phyloP scores from a whole-genome alignment of 2,888 invertebrate genomes.

The Lymantria monacha region DNA sequence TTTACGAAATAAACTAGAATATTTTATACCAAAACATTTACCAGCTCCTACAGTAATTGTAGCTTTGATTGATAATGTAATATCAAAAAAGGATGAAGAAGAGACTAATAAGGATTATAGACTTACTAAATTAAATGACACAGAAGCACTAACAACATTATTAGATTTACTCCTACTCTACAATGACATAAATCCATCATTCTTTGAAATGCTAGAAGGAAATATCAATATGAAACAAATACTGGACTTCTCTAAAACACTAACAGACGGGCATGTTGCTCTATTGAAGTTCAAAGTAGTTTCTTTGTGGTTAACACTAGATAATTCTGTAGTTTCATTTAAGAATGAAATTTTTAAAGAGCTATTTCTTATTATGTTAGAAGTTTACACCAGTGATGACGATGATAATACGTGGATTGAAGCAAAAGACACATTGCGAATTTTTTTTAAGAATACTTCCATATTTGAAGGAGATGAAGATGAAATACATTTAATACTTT shows the following conservation, averaged over 20 bases:
- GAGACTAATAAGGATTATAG: slow-evolving; percentile 54
- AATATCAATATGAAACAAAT: slow-evolving; percentile 68
- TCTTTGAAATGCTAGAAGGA: slow-evolving; percentile 72
- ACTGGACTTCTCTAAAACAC: slow-evolving; percentile 55
- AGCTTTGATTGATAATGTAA: slow-evolving; percentile 55
- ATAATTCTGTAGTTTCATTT: slow-evolving; percentile 77
- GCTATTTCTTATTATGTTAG: slow-evolving; percentile 80
- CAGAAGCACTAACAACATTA: slow-evolving; percentile 58
- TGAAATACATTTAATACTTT: slow-evolving; percentile 87
- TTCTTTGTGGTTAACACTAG: slow-evolving; percentile 68
- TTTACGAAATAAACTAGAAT: slow-evolving; percentile 62
- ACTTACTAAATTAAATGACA: slow-evolving; percentile 52
- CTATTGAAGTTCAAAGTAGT: slow-evolving; percentile 73
- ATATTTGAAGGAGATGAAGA: slow-evolving; percentile 84
- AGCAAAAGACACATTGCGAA: slow-evolving; percentile 78
- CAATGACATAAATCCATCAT: slow-evolving; percentile 66
- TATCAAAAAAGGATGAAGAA: slow-evolving; percentile 33
- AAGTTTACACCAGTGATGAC: slow-evolving; percentile 70
- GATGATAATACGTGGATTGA: slow-evolving; percentile 67
- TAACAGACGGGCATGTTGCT: slow-evolving; percentile 48
- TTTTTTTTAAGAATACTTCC: slow-evolving; percentile 83
- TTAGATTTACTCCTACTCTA: slow-evolving; percentile 67
- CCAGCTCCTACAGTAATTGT: slow-evolving; percentile 60
- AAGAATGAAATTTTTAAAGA: slow-evolving; percentile 78
- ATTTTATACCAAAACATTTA: slow-evolving; percentile 72